phyloP scores from a whole-genome alignment of 2,888 invertebrate species.

The Conistra vaccinii region DNA sequence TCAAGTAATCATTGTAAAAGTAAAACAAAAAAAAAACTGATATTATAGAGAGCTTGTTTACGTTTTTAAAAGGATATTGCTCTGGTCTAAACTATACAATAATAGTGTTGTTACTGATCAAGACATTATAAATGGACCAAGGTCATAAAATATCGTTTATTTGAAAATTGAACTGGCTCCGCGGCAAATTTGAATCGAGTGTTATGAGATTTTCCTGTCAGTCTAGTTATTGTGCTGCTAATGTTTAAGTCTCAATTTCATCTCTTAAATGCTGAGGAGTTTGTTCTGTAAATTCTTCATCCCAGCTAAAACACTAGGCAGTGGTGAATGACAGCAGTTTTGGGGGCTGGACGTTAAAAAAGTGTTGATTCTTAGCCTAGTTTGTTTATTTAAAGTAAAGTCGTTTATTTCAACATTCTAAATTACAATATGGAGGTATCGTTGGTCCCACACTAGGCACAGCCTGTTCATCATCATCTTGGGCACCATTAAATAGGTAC shows the following conservation, averaged over 20 bases:
- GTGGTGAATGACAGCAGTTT: neutral
- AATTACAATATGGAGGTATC: no score
- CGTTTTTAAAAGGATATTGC: slow-evolving; percentile 7
- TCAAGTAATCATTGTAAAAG: slow-evolving; percentile 46
- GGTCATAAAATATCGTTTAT: neutral
- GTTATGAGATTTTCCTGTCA: neutral
- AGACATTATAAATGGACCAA: neutral
- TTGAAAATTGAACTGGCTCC: neutral
- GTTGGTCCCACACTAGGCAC: no score
- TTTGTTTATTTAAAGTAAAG: no score
- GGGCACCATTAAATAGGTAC: no score
- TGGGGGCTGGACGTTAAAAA: neutral
- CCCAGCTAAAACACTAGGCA: neutral
- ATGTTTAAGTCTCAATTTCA: neutral
- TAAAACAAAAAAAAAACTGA: slow-evolving; percentile 13
- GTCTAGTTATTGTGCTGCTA: neutral
- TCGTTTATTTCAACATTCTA: no score
- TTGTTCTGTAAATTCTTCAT: neutral
- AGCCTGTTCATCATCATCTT: no score
- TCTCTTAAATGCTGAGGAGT: neutral
- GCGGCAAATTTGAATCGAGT: neutral
- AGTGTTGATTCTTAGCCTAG: neutral
- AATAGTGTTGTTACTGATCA: neutral
- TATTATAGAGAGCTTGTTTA: slow-evolving; percentile 1
- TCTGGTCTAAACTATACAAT: neutral